Conservation (phyloP, 2,888 invertebrate species). For the Meliscaeva auricollis region DNA sequence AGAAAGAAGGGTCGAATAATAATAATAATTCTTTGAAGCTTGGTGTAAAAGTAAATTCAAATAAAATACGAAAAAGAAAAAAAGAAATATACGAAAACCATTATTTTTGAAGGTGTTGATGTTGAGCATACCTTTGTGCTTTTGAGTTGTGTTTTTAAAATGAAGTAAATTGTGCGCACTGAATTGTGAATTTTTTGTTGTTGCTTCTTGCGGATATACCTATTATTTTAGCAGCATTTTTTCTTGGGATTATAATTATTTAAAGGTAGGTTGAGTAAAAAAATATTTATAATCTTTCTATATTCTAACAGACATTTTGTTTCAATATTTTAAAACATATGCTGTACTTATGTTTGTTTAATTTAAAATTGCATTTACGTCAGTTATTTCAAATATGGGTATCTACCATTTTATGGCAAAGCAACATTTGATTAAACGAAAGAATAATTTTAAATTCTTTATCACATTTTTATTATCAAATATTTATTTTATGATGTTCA, state of each 20-base stretch:
- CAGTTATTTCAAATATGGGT: too few species aligned
- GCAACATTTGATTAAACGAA: too few species aligned
- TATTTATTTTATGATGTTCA: too few species aligned
- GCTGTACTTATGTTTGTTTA: too few species aligned
- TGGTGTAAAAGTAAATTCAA: neutral
- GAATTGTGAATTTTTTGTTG: neutral
- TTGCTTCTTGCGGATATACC: neutral
- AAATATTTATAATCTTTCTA: too few species aligned
- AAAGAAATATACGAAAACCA: neutral
- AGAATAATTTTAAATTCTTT: too few species aligned
- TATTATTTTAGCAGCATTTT: neutral
- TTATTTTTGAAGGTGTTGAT: neutral
- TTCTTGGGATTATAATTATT: neutral
- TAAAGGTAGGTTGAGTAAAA: neutral
- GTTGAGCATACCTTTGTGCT: neutral
- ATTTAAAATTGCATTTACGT: too few species aligned
- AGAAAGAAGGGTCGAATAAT: neutral
- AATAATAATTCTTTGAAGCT: neutral
- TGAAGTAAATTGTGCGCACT: constrained; percentile 20
- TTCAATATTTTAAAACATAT: too few species aligned
- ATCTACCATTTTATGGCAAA: too few species aligned
- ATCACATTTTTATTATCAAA: too few species aligned
- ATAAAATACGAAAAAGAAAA: neutral
- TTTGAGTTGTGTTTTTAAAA: neutral
- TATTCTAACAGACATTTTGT: too few species aligned